Conservation (phyloP, 2,113 vertebrate species). For the Microtus oregoni region DNA sequence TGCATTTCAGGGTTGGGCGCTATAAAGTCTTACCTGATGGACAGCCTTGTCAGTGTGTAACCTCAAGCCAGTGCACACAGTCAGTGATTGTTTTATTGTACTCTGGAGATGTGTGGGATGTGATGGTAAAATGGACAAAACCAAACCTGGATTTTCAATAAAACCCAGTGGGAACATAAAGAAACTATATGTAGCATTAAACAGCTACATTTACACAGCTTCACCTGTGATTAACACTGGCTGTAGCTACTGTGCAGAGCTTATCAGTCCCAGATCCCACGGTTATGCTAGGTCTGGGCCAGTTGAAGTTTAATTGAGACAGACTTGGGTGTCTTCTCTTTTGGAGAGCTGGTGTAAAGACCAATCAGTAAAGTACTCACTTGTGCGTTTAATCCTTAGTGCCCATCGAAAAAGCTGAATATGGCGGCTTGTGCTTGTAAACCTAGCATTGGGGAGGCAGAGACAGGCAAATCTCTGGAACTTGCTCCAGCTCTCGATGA, state of each 20-base stretch:
- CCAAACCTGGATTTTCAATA: neutral
- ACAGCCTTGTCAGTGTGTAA: constrained; percentile 13
- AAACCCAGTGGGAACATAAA: neutral
- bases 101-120: neutral
- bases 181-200: neutral
- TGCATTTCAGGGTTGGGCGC: constrained; percentile 18
- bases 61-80: neutral
- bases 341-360: neutral
- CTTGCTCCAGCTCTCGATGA: neutral
- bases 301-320: neutral
- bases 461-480: neutral
- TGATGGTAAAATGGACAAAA: neutral
- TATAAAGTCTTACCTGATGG: constrained; percentile 24
- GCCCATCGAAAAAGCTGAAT: neutral
- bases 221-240: neutral
- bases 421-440: neutral
- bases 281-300: neutral
- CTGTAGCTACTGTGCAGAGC: neutral
- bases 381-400: neutral
- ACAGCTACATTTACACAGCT: neutral
- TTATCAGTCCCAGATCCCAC: no score
- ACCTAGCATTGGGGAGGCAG: neutral
- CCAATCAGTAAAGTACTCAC: neutral
- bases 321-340: neutral
- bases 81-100: neutral